Evolutionary conservation across 2,113 vertebrate species (phyloP).

Genomic region (Elaphurus davidianus): DNA sequence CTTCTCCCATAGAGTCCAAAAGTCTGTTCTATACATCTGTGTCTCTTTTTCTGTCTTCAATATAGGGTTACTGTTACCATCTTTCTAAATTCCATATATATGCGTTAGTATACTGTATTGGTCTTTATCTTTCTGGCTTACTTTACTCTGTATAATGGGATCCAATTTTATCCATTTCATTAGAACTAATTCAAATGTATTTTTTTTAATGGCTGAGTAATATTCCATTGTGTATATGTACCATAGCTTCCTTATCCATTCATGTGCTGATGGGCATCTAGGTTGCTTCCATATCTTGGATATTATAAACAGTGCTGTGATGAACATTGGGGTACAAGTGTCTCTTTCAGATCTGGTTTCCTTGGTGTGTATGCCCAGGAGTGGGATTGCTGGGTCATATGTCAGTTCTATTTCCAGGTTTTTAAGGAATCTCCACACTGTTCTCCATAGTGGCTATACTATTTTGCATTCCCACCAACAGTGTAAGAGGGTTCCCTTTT

Average conservation of each 20-base stretch:
- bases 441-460: background rate
- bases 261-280: background rate
- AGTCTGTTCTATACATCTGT: background rate
- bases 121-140: background rate
- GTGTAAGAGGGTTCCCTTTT: background rate
- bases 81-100: background rate
- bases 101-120: background rate
- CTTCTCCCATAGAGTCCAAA: background rate
- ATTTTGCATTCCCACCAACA: background rate
- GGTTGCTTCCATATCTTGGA: background rate
- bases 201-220: background rate
- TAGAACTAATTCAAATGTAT: background rate
- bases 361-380: accelerated
- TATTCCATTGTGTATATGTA: background rate
- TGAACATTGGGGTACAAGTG: background rate
- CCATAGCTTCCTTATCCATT: background rate
- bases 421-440: background rate
- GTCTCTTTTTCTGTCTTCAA: background rate
- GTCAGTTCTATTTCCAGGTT: background rate
- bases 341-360: background rate
- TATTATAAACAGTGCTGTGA: background rate
- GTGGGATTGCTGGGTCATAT: background rate
- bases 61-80: background rate
- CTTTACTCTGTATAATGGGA: background rate
- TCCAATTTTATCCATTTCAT: background rate